Conservation (phyloP, 1,140 invertebrate species). For the Chironomus tepperi region DNA sequence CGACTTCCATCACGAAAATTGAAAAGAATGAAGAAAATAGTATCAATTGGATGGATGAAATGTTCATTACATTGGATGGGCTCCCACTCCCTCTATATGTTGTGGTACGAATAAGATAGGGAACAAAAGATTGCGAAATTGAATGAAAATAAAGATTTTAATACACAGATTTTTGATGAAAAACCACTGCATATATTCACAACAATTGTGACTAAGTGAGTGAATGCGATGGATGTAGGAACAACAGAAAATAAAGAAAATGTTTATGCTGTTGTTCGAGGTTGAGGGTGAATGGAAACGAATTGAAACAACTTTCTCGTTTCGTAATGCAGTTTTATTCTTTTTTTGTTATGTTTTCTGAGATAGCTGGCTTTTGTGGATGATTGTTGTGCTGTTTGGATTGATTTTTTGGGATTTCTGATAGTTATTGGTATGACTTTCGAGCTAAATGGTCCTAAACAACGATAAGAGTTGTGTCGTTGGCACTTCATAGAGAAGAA, state of each 20-base stretch:
- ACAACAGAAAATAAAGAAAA: too few relatives aligned
- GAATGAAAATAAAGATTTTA: background rate
- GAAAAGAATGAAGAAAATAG: background rate
- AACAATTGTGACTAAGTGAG: too few relatives aligned
- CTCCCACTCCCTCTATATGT: too few relatives aligned
- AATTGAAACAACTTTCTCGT: constrained; percentile 1
- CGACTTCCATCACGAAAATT: background rate
- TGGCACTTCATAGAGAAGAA: too few relatives aligned
- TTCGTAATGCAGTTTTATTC: background rate
- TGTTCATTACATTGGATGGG: background rate
- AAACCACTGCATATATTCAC: background rate
- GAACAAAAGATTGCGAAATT: background rate
- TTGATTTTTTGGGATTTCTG: too few relatives aligned
- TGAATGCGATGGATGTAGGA: too few relatives aligned
- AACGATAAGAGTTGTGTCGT: too few relatives aligned
- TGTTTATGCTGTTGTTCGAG: background rate
- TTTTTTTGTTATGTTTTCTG: too few relatives aligned
- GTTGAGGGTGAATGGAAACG: background rate
- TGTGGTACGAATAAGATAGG: background rate
- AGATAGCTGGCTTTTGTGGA: too few relatives aligned
- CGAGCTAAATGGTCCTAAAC: too few relatives aligned
- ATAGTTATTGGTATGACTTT: too few relatives aligned
- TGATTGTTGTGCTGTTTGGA: too few relatives aligned
- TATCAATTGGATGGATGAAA: constrained; percentile 5
- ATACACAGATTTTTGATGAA: background rate